Conservation (phyloP, 2,113 vertebrate species). For the Peromyscus polionotus region DNA sequence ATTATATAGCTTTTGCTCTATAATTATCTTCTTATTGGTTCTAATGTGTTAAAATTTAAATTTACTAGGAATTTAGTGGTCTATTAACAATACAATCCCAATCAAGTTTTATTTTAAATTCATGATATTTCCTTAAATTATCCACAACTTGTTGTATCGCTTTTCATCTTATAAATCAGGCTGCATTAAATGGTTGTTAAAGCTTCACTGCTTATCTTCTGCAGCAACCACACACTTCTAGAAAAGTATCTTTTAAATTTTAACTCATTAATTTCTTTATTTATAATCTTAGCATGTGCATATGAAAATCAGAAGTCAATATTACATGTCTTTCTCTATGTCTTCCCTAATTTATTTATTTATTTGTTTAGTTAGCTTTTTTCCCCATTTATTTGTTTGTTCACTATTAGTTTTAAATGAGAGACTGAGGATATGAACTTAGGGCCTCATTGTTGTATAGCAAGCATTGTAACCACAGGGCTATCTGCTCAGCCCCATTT, state of each 20-base stretch:
- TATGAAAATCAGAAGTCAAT: background rate
- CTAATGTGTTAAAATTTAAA: background rate
- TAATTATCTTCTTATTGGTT: background rate
- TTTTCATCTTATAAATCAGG: background rate
- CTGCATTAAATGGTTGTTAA: background rate
- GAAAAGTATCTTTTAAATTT: background rate
- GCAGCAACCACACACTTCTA: background rate
- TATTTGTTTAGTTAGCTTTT: background rate
- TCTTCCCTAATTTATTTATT: background rate
- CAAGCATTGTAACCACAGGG: background rate
- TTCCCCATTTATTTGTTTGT: background rate
- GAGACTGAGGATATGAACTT: background rate
- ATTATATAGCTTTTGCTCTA: background rate
- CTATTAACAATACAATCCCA: background rate
- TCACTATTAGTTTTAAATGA: background rate
- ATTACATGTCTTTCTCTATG: background rate
- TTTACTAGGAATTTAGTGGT: background rate
- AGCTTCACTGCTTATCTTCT: background rate
- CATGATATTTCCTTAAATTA: background rate
- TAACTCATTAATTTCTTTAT: background rate
- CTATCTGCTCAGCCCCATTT: background rate
- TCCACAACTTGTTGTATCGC: background rate
- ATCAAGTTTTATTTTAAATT: slow-evolving; percentile 1
- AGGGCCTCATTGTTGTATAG: background rate
- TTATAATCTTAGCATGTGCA: background rate